phyloP scores from a whole-genome alignment of 2,113 vertebrate species.

The Shinisaurus crocodilurus region DNA sequence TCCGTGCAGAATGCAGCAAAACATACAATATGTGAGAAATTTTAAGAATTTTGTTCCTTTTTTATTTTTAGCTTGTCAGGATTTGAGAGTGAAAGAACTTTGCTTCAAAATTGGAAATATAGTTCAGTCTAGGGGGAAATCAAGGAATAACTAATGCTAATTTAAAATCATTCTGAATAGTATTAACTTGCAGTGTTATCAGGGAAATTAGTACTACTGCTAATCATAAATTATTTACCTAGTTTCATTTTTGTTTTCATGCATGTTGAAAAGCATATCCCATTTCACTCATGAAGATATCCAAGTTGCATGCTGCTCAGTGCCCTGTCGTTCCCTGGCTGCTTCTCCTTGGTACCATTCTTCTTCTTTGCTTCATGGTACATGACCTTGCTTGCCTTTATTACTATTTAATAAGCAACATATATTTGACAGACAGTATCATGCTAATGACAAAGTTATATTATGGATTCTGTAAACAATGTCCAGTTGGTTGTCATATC shows the following conservation, averaged over 20 bases:
- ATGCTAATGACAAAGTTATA: neutral
- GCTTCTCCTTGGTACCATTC: neutral
- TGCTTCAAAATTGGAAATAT: slow-evolving; percentile 46
- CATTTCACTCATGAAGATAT: neutral
- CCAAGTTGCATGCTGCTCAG: neutral
- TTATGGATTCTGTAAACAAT: neutral
- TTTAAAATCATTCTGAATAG: slow-evolving; percentile 25
- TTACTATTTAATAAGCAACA: neutral
- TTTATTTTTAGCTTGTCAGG: slow-evolving; percentile 29
- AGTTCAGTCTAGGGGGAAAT: slow-evolving; percentile 24
- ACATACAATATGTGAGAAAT: neutral
- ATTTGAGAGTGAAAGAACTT: neutral
- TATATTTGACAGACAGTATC: neutral
- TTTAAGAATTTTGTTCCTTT: slow-evolving; percentile 16
- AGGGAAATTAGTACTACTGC: neutral
- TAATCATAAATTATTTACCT: neutral
- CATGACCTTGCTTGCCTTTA: neutral
- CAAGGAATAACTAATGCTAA: slow-evolving; percentile 23
- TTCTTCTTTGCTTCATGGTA: neutral
- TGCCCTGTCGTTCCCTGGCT: neutral
- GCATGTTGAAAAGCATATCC: neutral
- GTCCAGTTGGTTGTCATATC: neutral
- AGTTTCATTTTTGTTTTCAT: neutral
- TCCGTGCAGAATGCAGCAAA: neutral
- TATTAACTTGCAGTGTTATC: neutral